Base-by-base conservation (phyloP, 2,888 invertebrate genomes). In the Limnephilus lunatus region DNA sequence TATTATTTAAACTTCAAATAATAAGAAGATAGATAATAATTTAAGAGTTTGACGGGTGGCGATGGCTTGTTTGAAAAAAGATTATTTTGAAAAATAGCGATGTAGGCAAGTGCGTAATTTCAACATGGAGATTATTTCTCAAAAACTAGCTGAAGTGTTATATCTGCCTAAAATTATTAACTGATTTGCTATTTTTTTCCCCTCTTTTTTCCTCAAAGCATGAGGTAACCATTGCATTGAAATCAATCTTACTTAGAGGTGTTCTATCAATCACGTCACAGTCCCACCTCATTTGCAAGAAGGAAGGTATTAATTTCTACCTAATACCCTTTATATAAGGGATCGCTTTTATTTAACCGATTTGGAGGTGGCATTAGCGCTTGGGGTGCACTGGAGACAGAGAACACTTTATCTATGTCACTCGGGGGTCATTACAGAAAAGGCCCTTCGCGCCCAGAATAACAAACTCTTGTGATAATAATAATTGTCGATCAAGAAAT, bases 381-480 rank as follows among this genome's bases (percentile, higher is more conserved):
- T 35, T 32, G 87, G 86, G 87, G 15, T 87, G 87, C 87, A 87
- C 44, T 87, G 35, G n/a, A 44, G 25, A 86, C 14, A n/a, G 5
- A 15, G 31, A 87, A 83, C 48, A 87, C 87, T 87, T 87, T 87
- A 68, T 87, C 87, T 87, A 30, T 68, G 87, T 68, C 87, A 87
- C 87, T 48, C 68, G 7, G 19, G 31, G 48, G 15, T n/a, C 30
- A 87, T 87, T 87, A 87, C 87, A 19, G 19, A 19, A 35, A 68
- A n/a, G 25, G 25, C 9, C 68, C 25, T 68, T 68, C 9, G 25
- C n/a, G 9, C 25, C 68, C 25, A 68, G 25, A 68, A 68, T 68
- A 68, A 53, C 53, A 19, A 53, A 53, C 15, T 53, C 53, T 53
- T 53, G 1, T 15, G 11, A 44, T 44, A 48, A 7, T 15, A 53